Percentiles rank a stretch among this genome's conserved stretches.
Conservation (phyloP, 2,797 vertebrate species). For the Myoxocephalus aenaeus region DNA sequence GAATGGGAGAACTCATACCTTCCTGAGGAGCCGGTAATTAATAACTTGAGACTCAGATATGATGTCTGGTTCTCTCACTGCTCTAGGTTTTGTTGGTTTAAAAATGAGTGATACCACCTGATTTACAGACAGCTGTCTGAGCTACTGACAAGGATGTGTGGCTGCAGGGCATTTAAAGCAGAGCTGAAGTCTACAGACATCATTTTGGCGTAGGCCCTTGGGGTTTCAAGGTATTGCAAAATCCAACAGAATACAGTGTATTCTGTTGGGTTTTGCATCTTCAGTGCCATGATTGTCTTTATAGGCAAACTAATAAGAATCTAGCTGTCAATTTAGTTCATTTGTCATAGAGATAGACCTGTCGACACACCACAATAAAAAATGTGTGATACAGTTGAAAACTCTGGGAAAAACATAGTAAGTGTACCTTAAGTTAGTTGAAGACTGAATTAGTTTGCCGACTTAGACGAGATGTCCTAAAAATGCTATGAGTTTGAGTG, state of each 20-base stretch:
- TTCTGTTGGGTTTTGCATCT: background rate
- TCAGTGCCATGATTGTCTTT: background rate
- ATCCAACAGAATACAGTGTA: background rate
- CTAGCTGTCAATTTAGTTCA: background rate
- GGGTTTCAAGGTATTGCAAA: background rate
- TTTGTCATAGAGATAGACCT: background rate
- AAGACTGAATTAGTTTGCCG: background rate
- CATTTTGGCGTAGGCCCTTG: background rate
- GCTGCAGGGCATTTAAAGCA: background rate
- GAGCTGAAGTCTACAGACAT: background rate
- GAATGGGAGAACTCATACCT: too few relatives aligned
- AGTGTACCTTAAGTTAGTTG: background rate
- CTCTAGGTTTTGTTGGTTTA: background rate
- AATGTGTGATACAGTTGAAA: background rate
- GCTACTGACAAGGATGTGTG: background rate
- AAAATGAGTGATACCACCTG: background rate
- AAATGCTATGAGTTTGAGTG: background rate
- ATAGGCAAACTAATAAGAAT: background rate
- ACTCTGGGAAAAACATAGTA: background rate
- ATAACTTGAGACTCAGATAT: too few relatives aligned
- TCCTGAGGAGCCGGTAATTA: too few relatives aligned
- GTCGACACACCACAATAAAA: background rate
- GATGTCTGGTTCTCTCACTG: background rate
- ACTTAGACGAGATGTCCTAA: background rate
- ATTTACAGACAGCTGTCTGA: background rate